Conservation (phyloP, 2,888 invertebrate genomes). For the Synanthedon vespiformis region DNA sequence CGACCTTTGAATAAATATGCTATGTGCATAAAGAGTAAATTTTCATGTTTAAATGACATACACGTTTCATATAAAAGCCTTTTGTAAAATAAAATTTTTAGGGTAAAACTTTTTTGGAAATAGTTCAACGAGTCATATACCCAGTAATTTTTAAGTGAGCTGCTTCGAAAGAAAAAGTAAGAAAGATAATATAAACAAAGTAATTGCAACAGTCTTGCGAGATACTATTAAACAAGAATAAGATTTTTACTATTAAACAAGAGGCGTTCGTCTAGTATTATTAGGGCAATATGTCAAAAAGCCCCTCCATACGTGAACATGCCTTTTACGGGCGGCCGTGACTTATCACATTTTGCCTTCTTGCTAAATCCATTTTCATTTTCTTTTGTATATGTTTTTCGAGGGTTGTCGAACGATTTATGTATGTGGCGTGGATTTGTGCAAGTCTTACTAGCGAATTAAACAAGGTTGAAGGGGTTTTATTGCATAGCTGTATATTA, state of each 20-base stretch:
- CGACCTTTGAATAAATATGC: no score
- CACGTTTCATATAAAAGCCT: no score
- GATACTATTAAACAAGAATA: no score
- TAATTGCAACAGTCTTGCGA: no score
- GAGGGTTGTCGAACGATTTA: background rate
- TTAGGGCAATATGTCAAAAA: slow-evolving; percentile 17
- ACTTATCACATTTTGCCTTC: slow-evolving; percentile 36
- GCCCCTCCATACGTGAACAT: slow-evolving; percentile 12
- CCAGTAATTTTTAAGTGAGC: no score
- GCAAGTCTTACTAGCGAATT: background rate
- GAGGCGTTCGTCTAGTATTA: slow-evolving; percentile 2
- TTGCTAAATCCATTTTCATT: slow-evolving; percentile 23
- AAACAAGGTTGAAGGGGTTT: slow-evolving; percentile 11
- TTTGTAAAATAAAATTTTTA: no score
- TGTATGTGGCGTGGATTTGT: background rate
- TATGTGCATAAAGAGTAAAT: no score
- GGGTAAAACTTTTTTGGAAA: no score
- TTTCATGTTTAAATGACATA: no score
- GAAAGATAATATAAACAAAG: no score
- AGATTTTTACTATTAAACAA: background rate
- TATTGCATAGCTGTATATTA: slow-evolving; percentile 27
- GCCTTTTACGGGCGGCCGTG: slow-evolving; percentile 25
- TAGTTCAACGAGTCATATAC: no score
- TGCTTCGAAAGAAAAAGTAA: no score
- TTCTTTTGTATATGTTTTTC: slow-evolving; percentile 28